Conservation (phyloP, 2,888 invertebrate species). For the Mythimna impura region DNA sequence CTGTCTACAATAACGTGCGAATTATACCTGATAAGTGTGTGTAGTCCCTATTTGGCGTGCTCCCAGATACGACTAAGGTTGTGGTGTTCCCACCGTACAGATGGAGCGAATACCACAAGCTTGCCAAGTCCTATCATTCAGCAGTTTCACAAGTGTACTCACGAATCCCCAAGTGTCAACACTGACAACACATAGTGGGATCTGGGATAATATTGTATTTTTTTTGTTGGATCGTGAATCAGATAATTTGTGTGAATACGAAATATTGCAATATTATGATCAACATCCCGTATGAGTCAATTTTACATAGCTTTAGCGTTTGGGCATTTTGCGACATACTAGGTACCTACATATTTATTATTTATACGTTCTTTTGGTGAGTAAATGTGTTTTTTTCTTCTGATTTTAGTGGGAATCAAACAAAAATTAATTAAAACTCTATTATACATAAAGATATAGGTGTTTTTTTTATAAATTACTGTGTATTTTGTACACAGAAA, state of each 20-base stretch:
- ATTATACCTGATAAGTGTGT: constrained; percentile 4
- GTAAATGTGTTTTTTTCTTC: too few species aligned
- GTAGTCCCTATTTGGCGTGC: constrained; percentile 37
- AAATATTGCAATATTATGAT: neutral
- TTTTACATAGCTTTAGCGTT: neutral
- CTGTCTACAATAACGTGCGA: neutral
- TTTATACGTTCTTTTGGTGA: neutral
- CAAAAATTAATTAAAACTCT: neutral
- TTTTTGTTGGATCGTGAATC: neutral
- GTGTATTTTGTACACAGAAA: too few species aligned
- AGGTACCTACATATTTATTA: too few species aligned
- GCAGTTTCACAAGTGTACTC: constrained; percentile 52
- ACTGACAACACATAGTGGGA: neutral
- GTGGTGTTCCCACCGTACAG: constrained; percentile 34
- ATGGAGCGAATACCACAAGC: constrained; percentile 38
- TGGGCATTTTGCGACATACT: neutral
- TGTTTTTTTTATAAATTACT: neutral
- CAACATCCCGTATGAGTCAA: constrained; percentile 6
- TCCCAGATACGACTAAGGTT: constrained; percentile 37
- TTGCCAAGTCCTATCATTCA: constrained; percentile 60
- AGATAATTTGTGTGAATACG: neutral
- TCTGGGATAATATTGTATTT: neutral
- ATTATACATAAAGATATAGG: too few species aligned
- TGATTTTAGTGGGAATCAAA: neutral
- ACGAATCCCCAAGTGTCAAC: constrained; percentile 25